Base-by-base conservation (phyloP, 2,888 invertebrate species). In the Eupithecia inturbata region DNA sequence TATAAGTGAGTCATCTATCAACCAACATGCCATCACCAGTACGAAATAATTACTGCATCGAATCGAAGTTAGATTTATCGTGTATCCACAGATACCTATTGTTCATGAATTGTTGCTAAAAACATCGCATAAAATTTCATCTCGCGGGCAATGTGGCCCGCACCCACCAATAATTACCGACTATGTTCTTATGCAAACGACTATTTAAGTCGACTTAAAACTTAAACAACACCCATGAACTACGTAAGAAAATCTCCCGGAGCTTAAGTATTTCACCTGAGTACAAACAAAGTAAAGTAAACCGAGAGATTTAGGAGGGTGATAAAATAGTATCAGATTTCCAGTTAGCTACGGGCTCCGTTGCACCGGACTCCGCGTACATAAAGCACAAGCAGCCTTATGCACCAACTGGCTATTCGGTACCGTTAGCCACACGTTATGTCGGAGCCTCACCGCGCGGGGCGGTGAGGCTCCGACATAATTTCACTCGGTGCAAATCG, bases 361-460 rank as follows among this genome's bases (percentile, higher is more conserved):
- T 49, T 63, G 72, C 78, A 88, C 83, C 87, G 57, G 49, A 22
- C 49, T 26, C 4, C 26, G 63, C 63, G 87, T 87, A 88, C 89
- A 89, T 88, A 89, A 87, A 88, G 87, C 84, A 84, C 83, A 82
- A 82, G 81, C 81, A 73, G 83, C 78, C 85, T 86, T 87, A 87
- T 89, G 87, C 87, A 87, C 85, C 85, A 85, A 78, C 86, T 84
- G 85, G 87, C 85, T 87, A 87, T 85, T 83, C 83, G 80, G 85
- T 91, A 86, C 91, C 89, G 91, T 92, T 91, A 91, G 85, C 82
- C 84, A 86, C 84, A 86, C 87, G 84, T n/a, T n/a, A n/a, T n/a
- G n/a, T n/a, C n/a, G n/a, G n/a, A n/a, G n/a, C n/a, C n/a, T n/a
- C n/a, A n/a, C n/a, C n/a, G n/a, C n/a, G 82, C 80, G 84, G 84